Percentiles rank a stretch among this genome's conserved stretches.
phyloP scores from a whole-genome alignment of 2,888 invertebrate genomes.

The Drosophila subsilvestris region DNA sequence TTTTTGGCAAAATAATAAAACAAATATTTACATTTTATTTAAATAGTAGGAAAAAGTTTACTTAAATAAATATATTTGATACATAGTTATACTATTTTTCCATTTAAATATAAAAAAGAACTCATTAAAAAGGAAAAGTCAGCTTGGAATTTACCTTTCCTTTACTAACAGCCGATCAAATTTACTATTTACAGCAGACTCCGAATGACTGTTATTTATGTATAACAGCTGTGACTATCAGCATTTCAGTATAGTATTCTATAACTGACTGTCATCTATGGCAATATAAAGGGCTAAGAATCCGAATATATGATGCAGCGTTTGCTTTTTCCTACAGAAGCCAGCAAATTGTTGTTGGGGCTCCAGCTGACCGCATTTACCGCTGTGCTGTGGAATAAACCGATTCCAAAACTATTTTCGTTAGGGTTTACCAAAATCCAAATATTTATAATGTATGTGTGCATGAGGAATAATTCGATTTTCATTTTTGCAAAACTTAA shows the following conservation, averaged over 20 bases:
- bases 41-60: constrained; percentile 38
- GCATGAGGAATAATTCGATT: not conserved
- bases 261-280: constrained; percentile 38
- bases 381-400: constrained; percentile 88
- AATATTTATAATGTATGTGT: no score
- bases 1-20: no score
- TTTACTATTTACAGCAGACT: constrained; percentile 42
- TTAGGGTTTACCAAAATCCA: constrained; percentile 29
- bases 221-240: constrained; percentile 34
- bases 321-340: constrained; percentile 93
- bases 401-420: constrained; percentile 69
- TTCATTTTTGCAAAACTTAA: constrained; percentile 10
- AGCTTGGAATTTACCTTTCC: constrained; percentile 24
- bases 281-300: constrained; percentile 78
- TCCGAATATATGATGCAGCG: constrained; percentile 93
- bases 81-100: constrained; percentile 6
- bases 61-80: constrained; percentile 38
- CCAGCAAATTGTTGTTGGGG: constrained; percentile 91
- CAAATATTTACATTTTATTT: constrained; percentile 11
- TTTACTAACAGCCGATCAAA: constrained; percentile 10
- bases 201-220: constrained; percentile 20
- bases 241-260: constrained; percentile 27
- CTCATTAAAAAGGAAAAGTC: constrained; percentile 2
- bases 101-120: no score
- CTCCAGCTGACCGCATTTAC: constrained; percentile 96